A percentile compares a stretch with the other conserved stretches of the same genome.
Evolutionary conservation across 1,140 invertebrate genomes (phyloP).

Genomic region (Drosophila takahashii): DNA sequence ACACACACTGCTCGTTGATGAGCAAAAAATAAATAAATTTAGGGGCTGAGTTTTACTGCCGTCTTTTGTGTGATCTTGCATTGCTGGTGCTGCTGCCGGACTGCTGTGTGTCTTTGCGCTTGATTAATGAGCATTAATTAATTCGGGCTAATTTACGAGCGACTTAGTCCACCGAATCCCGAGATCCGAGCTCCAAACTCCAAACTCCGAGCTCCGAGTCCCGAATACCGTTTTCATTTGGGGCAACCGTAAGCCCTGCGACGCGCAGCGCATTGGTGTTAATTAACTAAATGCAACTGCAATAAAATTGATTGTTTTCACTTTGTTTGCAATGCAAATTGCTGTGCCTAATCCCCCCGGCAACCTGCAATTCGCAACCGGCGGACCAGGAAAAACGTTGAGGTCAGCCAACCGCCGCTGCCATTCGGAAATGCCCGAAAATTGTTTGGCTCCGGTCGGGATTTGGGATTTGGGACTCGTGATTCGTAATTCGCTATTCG

Average conservation of each 20-base stretch:
- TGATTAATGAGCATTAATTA: constrained; percentile 80
- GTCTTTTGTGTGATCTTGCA: constrained; percentile 69
- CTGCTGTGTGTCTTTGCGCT: constrained; percentile 56
- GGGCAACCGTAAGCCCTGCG: constrained; percentile 24
- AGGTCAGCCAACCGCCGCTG: constrained; percentile 51
- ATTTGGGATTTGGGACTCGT: constrained; percentile 2
- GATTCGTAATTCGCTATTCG: background rate
- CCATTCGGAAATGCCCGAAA: constrained; percentile 66
- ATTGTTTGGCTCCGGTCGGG: constrained; percentile 58
- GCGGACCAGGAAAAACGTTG: constrained; percentile 49
- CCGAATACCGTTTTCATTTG: constrained; percentile 42
- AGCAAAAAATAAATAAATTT: constrained; percentile 28
- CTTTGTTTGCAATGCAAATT: constrained; percentile 83
- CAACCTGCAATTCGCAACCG: constrained; percentile 8
- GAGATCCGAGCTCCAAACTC: background rate
- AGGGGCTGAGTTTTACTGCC: constrained; percentile 35
- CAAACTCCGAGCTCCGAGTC: background rate
- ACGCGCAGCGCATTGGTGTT: constrained; percentile 69
- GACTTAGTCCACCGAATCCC: constrained; percentile 5
- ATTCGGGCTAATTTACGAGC: constrained; percentile 74
- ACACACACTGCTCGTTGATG: constrained; percentile 32
- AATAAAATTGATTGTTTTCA: constrained; percentile 84
- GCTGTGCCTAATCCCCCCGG: constrained; percentile 67
- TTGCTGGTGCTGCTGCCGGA: constrained; percentile 4
- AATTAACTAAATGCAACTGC: constrained; percentile 83